A percentile compares a stretch with the other conserved stretches of the same genome.
phyloP scores from a whole-genome alignment of 2,888 invertebrate species.

The Timema podura region DNA sequence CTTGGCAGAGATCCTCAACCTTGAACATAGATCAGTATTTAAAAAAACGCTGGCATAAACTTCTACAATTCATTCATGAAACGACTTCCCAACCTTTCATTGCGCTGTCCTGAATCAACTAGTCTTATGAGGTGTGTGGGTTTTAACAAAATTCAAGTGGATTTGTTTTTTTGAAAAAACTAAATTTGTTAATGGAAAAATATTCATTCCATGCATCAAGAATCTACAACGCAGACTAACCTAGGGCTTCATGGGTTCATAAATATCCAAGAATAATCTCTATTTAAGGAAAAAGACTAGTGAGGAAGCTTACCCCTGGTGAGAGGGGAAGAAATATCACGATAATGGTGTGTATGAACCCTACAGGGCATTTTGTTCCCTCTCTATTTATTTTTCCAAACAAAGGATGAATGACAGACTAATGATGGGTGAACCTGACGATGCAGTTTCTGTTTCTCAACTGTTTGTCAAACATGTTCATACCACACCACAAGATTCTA shows the following conservation, averaged over 20 bases:
- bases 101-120: neutral
- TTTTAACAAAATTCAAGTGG: neutral
- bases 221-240: neutral
- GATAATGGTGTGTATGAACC: neutral
- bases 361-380: neutral
- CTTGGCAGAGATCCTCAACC: neutral
- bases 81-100: neutral
- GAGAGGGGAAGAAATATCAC: neutral
- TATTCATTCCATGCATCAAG: neutral
- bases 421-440: neutral
- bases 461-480: neutral
- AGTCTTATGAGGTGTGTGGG: neutral
- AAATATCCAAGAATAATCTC: neutral
- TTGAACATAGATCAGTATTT: neutral
- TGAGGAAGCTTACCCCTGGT: neutral
- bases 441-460: neutral
- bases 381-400: neutral
- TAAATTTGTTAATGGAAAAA: neutral
- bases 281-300: neutral
- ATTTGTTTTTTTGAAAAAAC: neutral
- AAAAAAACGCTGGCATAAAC: neutral
- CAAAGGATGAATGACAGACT: neutral
- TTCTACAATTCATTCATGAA: neutral
- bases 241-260: neutral
- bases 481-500: neutral